Evolutionary conservation across 2,888 invertebrate genomes (phyloP).

Genomic region (Alviniconcha strummeri): DNA sequence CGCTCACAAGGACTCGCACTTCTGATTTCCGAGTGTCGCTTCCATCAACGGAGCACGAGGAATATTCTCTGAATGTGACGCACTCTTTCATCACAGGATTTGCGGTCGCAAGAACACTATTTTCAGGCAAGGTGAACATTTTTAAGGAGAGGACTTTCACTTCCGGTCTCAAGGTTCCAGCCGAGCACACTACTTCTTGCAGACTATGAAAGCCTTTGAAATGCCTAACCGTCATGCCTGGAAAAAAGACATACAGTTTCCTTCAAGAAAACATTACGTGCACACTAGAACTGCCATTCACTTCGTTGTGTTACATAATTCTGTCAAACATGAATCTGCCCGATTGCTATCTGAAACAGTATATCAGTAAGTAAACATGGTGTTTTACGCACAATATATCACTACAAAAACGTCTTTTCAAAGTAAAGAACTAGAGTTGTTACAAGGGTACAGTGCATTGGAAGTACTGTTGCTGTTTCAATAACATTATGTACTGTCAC

Average conservation of each 20-base stretch:
- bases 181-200: slow-evolving; percentile 16
- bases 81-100: not conserved
- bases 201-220: slow-evolving; percentile 9
- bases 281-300: no score
- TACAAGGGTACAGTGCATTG: no score
- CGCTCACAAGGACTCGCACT: slow-evolving; percentile 19
- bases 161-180: not conserved
- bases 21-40: slow-evolving; percentile 14
- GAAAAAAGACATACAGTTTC: not conserved
- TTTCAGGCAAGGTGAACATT: not conserved
- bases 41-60: slow-evolving; percentile 5
- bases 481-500: no score
- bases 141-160: slow-evolving; percentile 1
- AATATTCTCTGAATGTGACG: not conserved
- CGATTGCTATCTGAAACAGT: no score
- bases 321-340: no score
- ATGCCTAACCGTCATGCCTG: slow-evolving; percentile 14
- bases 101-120: not conserved
- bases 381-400: no score
- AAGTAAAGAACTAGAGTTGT: no score
- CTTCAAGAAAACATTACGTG: no score
- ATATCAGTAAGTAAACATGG: no score
- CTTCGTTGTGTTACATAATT: no score
- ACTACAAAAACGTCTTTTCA: no score
- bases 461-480: no score